Base-by-base conservation (phyloP, 2,797 vertebrate genomes). In the Dipus sagitta region DNA sequence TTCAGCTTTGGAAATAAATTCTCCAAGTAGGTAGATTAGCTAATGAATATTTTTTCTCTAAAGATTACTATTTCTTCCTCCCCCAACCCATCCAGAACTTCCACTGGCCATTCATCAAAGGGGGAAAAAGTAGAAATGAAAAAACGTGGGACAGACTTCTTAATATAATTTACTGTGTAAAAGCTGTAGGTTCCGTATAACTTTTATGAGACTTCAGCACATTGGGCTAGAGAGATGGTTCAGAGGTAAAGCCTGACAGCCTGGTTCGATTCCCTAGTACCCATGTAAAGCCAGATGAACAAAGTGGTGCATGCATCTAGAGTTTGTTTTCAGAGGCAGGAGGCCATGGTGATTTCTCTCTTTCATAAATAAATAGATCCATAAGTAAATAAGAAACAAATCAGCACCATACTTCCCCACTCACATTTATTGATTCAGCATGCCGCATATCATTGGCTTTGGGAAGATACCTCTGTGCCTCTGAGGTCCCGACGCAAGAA, bases 1-100 rank as follows among this genome's bases (percentile, higher is more conserved):
- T 96, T 96, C 87, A 96, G 82, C 88, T 88, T 94, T 91, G 64
- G 83, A 96, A 96, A 94, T 94, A 95, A 96, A 96, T 96, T 96
- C 88, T 95, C 92, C 68, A 88, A 88, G 94, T 95, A 94, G 96
- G 89, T 96, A 94, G 96, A 94, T 96, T 94, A 94, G 93, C 96
- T 96, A 94, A 96, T 93, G 93, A 96, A 94, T 94, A 95, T 92
- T 96, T 96, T 85, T 94, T 92, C 82, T 90, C 76, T 74, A 71
- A 80, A 88, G 79, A 87, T 21, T 54, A 91, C 67, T 28, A 13
- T 90, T 85, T 90, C 96, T 77, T 14, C 54, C 24, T 24, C n/a
- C 72, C 94, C 90, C 32, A 76, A 86, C n/a, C 21, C 30, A 77
- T 72, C 79, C 76, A 87, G 67, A 9, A 26, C 42, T 87, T 94